Evolutionary conservation across 2,888 invertebrate genomes (phyloP), one percentile per base, ranked within the genome.

Genomic region (Hermaeophaga mercurialis): DNA sequence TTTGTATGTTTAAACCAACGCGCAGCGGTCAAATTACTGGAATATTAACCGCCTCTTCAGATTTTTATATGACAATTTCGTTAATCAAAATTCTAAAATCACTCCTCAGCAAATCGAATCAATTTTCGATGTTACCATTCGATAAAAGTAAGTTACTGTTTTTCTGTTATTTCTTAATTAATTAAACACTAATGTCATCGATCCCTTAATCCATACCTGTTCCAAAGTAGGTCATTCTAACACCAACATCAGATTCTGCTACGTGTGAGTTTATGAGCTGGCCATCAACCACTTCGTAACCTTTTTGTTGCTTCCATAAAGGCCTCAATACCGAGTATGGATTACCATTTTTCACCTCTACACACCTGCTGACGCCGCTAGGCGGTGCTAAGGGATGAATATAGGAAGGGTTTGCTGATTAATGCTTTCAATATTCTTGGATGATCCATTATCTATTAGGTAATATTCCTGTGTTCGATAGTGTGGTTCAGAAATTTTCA

Each of bases 331-430:
- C 38, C 17, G 26, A 11, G 18, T 48, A 38, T 48, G 38, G 48
- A 48, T 48, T 38, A 48, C 28, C 38, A 48, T 48, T 48, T 48
- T 48, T 48, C 48, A 48, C 48, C 48, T 48, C 7, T 15, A 38
- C 48, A 28, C 48, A 48, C 48, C 48, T 48, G 48, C 48, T 48
- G 48, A 12, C 17, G 22, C 15, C 9, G 24, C n/a, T 38, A 8
- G 34, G 9, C 12, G 28, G 38, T 6, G 17, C 9, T 14, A 9
- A 17, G 26, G 9, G 24, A 48, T 36, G 33, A 2, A 2, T 2
- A 3, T 14, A 33, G 15, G 24, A 47, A 47, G 38, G 48, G 38
- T 48, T 38, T 15, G 38, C 48, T 48, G 48, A 48, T 48, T 38
- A 39, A 48, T 48, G 39, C 38, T 48, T 26, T 19, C 36, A 28